Evolutionary conservation across 2,888 invertebrate genomes (phyloP).

Genomic region (Octonoba sinensis): DNA sequence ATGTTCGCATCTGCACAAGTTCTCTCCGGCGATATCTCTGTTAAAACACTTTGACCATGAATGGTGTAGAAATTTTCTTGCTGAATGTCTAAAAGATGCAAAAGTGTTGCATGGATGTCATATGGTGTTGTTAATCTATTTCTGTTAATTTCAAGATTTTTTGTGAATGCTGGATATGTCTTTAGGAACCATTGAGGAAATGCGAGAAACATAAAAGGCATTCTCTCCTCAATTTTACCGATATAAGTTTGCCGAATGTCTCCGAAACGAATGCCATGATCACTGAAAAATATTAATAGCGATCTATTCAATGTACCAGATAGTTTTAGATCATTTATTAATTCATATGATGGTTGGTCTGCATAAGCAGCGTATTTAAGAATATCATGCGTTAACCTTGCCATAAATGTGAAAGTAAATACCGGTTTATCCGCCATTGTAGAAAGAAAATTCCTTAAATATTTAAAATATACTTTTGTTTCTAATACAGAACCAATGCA

Average conservation of each 20-base stretch:
- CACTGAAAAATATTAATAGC: conserved; percentile 69
- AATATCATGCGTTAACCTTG: conserved; percentile 70
- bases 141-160: conserved; percentile 79
- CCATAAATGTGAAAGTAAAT: conserved; percentile 70
- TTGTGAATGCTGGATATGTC: conserved; percentile 76
- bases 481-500: conserved; percentile 52
- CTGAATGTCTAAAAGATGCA: conserved; percentile 77
- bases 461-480: conserved; percentile 59
- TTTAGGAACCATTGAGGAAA: conserved; percentile 81
- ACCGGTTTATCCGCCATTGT: conserved; percentile 54
- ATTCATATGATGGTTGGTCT: conserved; percentile 70
- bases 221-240: conserved; percentile 82
- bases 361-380: conserved; percentile 69
- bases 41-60: conserved; percentile 68
- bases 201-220: conserved; percentile 83
- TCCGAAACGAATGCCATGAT: conserved; percentile 72
- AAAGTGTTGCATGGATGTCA: conserved; percentile 85
- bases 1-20: conserved; percentile 71
- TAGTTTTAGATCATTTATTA: conserved; percentile 75
- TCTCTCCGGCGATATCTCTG: conserved; percentile 69
- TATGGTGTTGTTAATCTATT: conserved; percentile 84
- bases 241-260: conserved; percentile 74
- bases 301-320: conserved; percentile 75
- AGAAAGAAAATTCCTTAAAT: conserved; percentile 38
- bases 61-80: conserved; percentile 33